Evolutionary conservation across 2,113 vertebrate genomes (phyloP).

Genomic region (Clinocottus analis): DNA sequence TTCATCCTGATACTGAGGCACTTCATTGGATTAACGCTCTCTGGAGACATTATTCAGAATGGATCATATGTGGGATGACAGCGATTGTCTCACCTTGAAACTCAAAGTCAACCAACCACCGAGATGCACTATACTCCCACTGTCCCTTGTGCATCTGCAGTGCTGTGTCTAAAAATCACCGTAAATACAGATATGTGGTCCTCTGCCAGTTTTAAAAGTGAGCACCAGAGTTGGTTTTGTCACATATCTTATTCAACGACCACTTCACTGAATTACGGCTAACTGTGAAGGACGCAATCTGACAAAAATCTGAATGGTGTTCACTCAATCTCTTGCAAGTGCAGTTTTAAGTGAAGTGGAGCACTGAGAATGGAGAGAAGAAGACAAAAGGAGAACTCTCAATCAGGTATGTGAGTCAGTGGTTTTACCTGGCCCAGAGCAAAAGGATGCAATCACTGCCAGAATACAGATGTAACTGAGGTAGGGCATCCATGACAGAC

Average conservation of each 20-base stretch:
- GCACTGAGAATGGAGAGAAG: background rate
- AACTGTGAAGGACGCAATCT: background rate
- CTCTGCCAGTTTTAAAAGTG: background rate
- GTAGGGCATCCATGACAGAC: constrained; percentile 87
- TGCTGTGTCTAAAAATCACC: background rate
- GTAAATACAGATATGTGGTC: background rate
- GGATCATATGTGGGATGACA: constrained; percentile 34
- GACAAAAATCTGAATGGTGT: background rate
- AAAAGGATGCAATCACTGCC: constrained; percentile 92
- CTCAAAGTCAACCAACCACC: constrained; percentile 41
- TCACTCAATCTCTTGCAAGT: constrained; percentile 13
- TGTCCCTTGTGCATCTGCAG: constrained; percentile 6
- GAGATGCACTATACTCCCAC: constrained; percentile 17
- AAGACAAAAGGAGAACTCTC: background rate
- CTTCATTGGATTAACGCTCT: constrained; percentile 32
- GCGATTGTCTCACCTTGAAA: constrained; percentile 59
- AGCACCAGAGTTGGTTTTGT: constrained; percentile 1
- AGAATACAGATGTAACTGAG: constrained; percentile 90
- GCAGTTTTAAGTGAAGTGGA: background rate
- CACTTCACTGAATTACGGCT: constrained; percentile 16
- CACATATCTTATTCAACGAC: constrained; percentile 13
- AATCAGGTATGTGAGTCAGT: background rate
- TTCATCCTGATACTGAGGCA: constrained; percentile 19
- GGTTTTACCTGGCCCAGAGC: constrained; percentile 92
- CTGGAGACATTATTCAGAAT: constrained; percentile 47